phyloP scores from a whole-genome alignment of 2,113 vertebrate genomes.

The Pristiophorus japonicus region DNA sequence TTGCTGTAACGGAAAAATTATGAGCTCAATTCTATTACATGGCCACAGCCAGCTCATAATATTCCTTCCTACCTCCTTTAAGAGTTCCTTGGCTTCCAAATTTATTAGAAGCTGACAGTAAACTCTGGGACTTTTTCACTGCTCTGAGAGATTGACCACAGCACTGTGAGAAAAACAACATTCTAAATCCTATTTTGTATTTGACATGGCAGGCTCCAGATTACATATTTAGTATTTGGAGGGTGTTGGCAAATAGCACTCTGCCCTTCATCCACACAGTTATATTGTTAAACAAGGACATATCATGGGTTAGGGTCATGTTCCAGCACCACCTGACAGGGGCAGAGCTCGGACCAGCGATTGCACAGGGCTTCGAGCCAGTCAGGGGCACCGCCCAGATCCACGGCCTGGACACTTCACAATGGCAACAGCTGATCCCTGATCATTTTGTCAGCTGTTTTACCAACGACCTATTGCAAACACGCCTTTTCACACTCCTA shows the following conservation, averaged over 20 bases:
- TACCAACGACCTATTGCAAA: background rate
- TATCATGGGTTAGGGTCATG: background rate
- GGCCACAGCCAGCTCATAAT: background rate
- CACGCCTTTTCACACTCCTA: too few relatives aligned
- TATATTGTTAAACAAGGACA: background rate
- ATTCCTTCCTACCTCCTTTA: background rate
- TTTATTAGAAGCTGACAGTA: background rate
- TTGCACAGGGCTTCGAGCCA: too few relatives aligned
- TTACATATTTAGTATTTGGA: background rate
- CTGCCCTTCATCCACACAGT: background rate
- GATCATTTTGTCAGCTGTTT: background rate
- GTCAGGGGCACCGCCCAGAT: too few relatives aligned
- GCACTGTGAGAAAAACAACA: background rate
- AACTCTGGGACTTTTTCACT: background rate
- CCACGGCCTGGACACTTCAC: too few relatives aligned
- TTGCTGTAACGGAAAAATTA: slow-evolving; percentile 9
- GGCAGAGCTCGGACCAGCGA: too few relatives aligned
- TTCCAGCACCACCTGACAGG: background rate
- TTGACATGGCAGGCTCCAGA: background rate
- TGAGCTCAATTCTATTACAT: background rate
- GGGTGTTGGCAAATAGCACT: background rate
- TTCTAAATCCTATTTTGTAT: background rate
- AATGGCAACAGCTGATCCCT: background rate
- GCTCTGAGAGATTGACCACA: background rate
- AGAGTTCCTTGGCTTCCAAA: background rate